Conservation (phyloP, 2,113 vertebrate species). For the Larimichthys polyactis region DNA sequence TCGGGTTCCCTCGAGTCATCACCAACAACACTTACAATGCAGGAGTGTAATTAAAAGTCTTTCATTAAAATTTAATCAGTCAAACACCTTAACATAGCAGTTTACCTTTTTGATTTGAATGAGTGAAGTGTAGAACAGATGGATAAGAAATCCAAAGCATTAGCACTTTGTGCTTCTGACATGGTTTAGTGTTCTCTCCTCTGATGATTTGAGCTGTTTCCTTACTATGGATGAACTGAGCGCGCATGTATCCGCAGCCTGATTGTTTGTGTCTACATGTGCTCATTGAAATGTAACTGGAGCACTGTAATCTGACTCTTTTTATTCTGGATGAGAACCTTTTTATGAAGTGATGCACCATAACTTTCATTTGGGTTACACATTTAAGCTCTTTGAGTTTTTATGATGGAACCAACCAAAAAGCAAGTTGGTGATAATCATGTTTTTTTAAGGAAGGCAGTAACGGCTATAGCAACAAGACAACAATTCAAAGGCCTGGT, state of each 20-base stretch:
- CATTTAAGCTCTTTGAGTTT: slow-evolving; percentile 48
- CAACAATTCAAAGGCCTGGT: too few relatives aligned
- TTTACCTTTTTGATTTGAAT: slow-evolving; percentile 57
- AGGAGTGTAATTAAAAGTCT: slow-evolving; percentile 72
- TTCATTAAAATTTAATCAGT: slow-evolving; percentile 72
- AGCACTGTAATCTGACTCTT: slow-evolving; percentile 61
- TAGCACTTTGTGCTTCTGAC: slow-evolving; percentile 3
- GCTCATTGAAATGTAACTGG: slow-evolving; percentile 76
- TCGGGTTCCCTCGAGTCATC: slow-evolving; percentile 41
- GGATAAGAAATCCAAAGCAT: slow-evolving; percentile 61
- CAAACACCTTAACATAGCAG: slow-evolving; percentile 53
- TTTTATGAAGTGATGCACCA: slow-evolving; percentile 51
- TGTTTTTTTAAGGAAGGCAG: too few relatives aligned
- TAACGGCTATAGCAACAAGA: too few relatives aligned
- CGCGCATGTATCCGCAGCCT: slow-evolving; percentile 39
- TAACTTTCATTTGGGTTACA: slow-evolving; percentile 47
- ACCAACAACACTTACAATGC: slow-evolving; percentile 24
- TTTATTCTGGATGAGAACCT: slow-evolving; percentile 52
- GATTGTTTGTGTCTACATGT: slow-evolving; percentile 66
- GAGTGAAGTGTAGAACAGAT: slow-evolving; percentile 45
- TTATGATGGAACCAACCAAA: too few relatives aligned
- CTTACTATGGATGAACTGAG: slow-evolving; percentile 52
- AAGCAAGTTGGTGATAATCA: too few relatives aligned
- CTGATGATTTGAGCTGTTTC: slow-evolving; percentile 6
- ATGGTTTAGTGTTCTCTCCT: slow-evolving; percentile 36